Evolutionary conservation across 2,113 vertebrate genomes (phyloP), one percentile per base, ranked within the genome.

Genomic region (Lepus timidus): DNA sequence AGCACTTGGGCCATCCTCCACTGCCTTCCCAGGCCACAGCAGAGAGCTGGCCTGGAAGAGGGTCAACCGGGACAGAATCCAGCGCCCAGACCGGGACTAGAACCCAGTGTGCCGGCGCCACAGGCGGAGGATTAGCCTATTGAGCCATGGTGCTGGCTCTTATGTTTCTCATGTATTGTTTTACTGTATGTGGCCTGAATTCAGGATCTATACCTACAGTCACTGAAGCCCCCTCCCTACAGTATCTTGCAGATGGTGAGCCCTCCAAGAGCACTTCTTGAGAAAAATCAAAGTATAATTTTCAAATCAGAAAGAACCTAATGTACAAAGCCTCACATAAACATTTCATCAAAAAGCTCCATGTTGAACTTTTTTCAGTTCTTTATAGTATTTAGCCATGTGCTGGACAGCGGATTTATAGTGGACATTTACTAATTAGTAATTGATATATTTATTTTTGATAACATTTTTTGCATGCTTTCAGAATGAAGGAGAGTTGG

Each of bases 221-320:
- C 4, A 75, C 33, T 16, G 62, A 17, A 2, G 1, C 2, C 74
- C 11, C 19, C 33, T 86, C 5, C 23, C 52, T 79, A 23, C 10
- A 71, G 55, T 23, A 36, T 33, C 29, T 78, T 49, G 17, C 12
- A 76, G 23, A 22, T 36, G 36, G 2, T 9, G 65, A 92, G 27
- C 14, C 13, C 68, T 55, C 52, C 22, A 6, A 44, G 33, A 86
- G 10, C 19, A 78, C 62, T 80, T 90, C 12, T 11, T 33, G 52
- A 94, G 58, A 76, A 94, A 94, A 39, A 51, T 64, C 19, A 80
- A 71, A 55, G 23, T 31, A 44, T 9, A 75, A 44, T 80, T 58
- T 81, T 81, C 25, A 82, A 12, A 68, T 58, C 49, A 61, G 62
- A 55, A 91, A 3, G 51, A 17, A 44, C 7, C 14, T 78, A 12